Evolutionary conservation across 2,888 invertebrate species (phyloP), one percentile per base, ranked within the genome.

Genomic region (Hartigia nigra): DNA sequence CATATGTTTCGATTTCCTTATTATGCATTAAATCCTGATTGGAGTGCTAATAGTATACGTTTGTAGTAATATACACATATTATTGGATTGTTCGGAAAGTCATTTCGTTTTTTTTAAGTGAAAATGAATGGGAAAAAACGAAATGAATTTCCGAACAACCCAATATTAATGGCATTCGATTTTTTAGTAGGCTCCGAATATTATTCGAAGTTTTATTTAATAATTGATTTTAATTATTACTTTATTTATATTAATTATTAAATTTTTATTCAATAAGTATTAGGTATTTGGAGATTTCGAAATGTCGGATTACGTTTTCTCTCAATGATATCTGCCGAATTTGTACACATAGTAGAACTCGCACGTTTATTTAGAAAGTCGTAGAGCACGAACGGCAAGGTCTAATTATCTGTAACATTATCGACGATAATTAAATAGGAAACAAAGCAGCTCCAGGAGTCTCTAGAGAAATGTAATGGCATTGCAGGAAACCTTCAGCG

Each of bases 401-500:
- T 55, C 23, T 55, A 55, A 72, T 72, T 32, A 14, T 70, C 70
- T 31, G 31, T 5, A 70, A 2, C 70, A 70, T 70, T 70, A 14
- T 72, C 34, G 72, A 72, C 34, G 34, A 31, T 72, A 23, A 72
- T 72, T 72, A 72, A 34, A 32, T 31, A 72, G 12, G 32, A 0
- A 23, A 32, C 14, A 34, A 72, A 72, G 72, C 32, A 14, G 72
- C 11, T 31, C 34, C 32, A 31, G 32, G 72, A 72, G 32, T 72
- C 14, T 34, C 1, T 12, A 69, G 35, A 80, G 80, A 81, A 77
- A 76, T 55, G 23, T 55, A 55, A 23, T 81, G 82, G 78, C 82
- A 82, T 85, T 84, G 84, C 80, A 80, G 82, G 84, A 84, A 83
- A 82, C 86, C 85, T 87, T 85, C 86, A 74, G 76, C 12, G 69